Base-by-base conservation (phyloP, 2,113 vertebrate genomes). In the Microcebus lehilahytsara region DNA sequence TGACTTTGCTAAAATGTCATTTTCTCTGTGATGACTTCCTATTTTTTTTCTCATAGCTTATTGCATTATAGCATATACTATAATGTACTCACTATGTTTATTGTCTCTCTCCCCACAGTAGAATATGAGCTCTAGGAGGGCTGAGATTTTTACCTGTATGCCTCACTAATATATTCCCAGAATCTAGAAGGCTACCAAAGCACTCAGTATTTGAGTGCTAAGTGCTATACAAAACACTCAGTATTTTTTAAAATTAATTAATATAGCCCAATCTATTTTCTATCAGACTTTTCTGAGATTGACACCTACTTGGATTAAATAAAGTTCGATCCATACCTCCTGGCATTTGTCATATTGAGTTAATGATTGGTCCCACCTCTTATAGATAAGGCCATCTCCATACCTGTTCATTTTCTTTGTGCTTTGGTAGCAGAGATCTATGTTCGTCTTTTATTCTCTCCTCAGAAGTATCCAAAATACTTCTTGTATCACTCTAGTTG, bases 241-340 rank as follows among this genome's bases (percentile, higher is more conserved):
- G 46, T 66, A 66, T 10, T 64, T 37, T 64, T 0, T 89, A 66
- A 9, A 81, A 17, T 91, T 56, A 74, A 66, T 74, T 30, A 74
- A 37, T 80, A 30, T 81, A 74, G 19, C 30, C 9, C 12, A 84
- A 32, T 86, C 23, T 37, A 67, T 91, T 64, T 95, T 66, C 72
- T 86, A 40, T 42, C 9, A 72, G 20, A 64, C 10, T 12, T 49
- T 77, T 84, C 46, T 32, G 46, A 25, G 51, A 1, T 72, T 72
- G 60, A 86, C 4, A 34, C 10, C 34, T 95, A 75, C 25, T 22
- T 93, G 37, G 77, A 87, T 90, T 95, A 86, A 95, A 88, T 85
- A 67, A 89, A 22, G 0, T 64, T 86, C 40, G 13, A 64, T 87
- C 17, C 60, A 87, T 49, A 86, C 10, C 27, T 93, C 11, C 30